A percentile compares a stretch with the other conserved stretches of the same genome.
Evolutionary conservation across 2,797 vertebrate species (phyloP).

Genomic region (Oryzias dopingdopingensis): DNA sequence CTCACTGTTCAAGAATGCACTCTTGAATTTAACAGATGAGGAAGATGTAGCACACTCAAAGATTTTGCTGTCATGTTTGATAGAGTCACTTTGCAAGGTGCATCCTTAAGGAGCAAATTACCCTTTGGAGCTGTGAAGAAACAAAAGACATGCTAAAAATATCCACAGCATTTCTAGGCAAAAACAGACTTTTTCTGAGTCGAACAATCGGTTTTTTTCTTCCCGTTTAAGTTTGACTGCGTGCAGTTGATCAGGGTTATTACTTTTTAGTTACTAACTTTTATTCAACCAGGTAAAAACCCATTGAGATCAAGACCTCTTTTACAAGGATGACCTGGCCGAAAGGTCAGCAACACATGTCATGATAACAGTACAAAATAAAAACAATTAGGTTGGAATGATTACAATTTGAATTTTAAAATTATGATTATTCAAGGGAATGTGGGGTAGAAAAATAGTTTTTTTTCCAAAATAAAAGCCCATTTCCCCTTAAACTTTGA

Average conservation of each 20-base stretch:
- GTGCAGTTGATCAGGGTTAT: neutral
- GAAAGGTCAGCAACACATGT: too few species aligned
- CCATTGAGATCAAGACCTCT: neutral
- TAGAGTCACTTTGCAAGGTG: slow-evolving; percentile 1
- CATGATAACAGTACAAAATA: too few species aligned
- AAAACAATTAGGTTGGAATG: too few species aligned
- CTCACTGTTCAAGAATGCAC: neutral
- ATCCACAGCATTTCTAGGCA: neutral
- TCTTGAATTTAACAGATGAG: neutral
- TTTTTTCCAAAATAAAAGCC: too few species aligned
- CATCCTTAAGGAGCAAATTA: slow-evolving; percentile 4
- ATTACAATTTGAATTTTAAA: too few species aligned
- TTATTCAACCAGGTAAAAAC: neutral
- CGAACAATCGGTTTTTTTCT: neutral
- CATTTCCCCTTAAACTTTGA: too few species aligned
- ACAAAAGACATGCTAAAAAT: slow-evolving; percentile 2
- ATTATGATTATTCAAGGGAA: too few species aligned
- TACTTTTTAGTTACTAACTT: neutral
- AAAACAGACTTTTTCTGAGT: neutral
- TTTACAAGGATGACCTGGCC: too few species aligned
- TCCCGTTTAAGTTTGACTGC: neutral
- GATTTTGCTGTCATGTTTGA: slow-evolving; percentile 10
- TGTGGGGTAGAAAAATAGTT: too few species aligned
- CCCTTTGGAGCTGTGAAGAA: slow-evolving; percentile 6
- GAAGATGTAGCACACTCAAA: neutral